These are phyloP conservation scores for Atopsyche davidsoni DNA, from an alignment of 1,140 invertebrate species.

Conservation along the genomic window DNA sequence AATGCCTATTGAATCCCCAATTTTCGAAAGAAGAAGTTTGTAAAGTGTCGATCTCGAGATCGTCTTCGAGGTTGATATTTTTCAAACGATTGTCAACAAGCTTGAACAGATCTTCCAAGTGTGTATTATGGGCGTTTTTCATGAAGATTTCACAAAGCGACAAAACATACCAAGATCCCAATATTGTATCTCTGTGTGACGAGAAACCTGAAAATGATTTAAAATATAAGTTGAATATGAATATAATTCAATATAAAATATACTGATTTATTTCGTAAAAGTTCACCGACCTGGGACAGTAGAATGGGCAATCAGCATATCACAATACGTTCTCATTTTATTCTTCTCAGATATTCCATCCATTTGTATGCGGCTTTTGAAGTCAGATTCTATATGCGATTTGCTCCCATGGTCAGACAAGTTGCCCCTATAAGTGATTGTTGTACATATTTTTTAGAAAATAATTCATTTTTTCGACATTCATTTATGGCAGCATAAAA, in stretches of 20 bases:
- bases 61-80: too few relatives aligned
- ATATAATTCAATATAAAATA: not conserved
- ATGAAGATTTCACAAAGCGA: slow-evolving; percentile 69
- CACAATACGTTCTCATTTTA: slow-evolving; percentile 47
- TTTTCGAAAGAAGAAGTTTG: slow-evolving; percentile 52
- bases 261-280: slow-evolving; percentile 1
- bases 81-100: slow-evolving; percentile 51
- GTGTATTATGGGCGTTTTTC: slow-evolving; percentile 55
- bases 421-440: slow-evolving; percentile 34
- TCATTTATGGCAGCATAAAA: slow-evolving; percentile 3
- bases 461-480: slow-evolving; percentile 8
- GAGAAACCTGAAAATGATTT: slow-evolving; percentile 52
- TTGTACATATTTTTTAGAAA: slow-evolving; percentile 2
- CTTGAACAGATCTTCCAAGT: slow-evolving; percentile 60
- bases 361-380: slow-evolving; percentile 9
- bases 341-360: slow-evolving; percentile 10
- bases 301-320: slow-evolving; percentile 62
- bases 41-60: slow-evolving; percentile 32
- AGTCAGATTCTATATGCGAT: slow-evolving; percentile 1
- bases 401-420: slow-evolving; percentile 32
- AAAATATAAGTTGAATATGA: not conserved
- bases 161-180: slow-evolving; percentile 73
- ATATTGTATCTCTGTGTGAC: slow-evolving; percentile 55
- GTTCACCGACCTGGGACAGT: slow-evolving; percentile 50
- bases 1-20: slow-evolving; percentile 55